These are phyloP conservation scores for Psammodynastes pulverulentus DNA, from an alignment of 2,113 vertebrate species.

Conservation along the genomic window DNA sequence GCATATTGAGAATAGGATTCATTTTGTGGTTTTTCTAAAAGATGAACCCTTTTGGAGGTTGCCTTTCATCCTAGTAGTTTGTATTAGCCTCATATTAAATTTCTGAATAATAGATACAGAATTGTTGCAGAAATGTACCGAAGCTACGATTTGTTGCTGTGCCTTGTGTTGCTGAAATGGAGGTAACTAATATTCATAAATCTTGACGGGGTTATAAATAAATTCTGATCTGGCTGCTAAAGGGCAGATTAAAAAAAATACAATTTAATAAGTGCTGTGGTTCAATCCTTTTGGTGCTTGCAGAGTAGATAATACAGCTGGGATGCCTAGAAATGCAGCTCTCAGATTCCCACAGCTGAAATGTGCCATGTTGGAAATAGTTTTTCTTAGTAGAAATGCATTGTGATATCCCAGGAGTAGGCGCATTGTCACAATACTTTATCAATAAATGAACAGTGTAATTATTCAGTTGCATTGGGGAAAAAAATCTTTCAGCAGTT, in stretches of 20 bases:
- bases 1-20: neutral
- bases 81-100: neutral
- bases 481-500: neutral
- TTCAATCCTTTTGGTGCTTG: neutral
- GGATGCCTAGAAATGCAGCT: neutral
- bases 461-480: neutral
- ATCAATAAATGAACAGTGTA: neutral
- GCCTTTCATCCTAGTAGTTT: neutral
- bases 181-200: neutral
- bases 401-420: neutral
- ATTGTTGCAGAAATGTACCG: neutral
- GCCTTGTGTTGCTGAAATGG: neutral
- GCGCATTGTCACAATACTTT: neutral
- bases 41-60: neutral
- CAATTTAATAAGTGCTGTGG: neutral
- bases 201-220: neutral
- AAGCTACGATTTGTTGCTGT: neutral
- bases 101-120: neutral
- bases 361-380: neutral
- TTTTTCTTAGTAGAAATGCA: neutral
- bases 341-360: neutral
- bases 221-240: neutral
- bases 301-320: neutral
- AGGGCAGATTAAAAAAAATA: neutral
- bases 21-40: neutral